These are phyloP conservation scores for Stenchaetothrips biformis DNA, from an alignment of 2,888 invertebrate genomes.

Conservation along the genomic window DNA sequence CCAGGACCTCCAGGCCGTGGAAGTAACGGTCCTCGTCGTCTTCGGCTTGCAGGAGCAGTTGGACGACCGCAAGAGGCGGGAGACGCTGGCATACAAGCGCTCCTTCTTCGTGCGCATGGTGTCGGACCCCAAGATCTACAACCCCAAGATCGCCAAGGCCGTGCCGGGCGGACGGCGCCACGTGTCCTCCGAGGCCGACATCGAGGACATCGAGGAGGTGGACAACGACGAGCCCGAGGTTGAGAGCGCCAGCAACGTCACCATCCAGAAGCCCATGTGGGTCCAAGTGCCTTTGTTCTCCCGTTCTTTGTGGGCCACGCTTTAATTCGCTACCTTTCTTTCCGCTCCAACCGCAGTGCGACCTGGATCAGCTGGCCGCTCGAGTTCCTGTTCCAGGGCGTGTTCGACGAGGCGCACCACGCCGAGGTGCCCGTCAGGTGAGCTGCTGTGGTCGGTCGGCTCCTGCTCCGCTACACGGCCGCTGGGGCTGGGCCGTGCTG, in stretches of 20 bases:
- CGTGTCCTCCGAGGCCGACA: slow-evolving; percentile 44
- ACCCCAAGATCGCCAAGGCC: slow-evolving; percentile 80
- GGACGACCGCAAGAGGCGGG: slow-evolving; percentile 71
- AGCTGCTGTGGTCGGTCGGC: slow-evolving; percentile 36
- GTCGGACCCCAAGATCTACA: slow-evolving; percentile 93
- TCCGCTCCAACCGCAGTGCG: slow-evolving; percentile 50
- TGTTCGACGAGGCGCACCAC: slow-evolving; percentile 58
- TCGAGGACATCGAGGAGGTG: slow-evolving; percentile 39
- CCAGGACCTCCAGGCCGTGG: too few relatives aligned
- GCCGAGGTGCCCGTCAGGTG: slow-evolving; percentile 78
- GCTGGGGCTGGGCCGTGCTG: neutral
- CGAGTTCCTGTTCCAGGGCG: slow-evolving; percentile 79
- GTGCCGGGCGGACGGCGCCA: slow-evolving; percentile 58
- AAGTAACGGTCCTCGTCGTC: too few relatives aligned
- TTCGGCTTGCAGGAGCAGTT: slow-evolving; percentile 50
- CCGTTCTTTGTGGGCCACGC: neutral
- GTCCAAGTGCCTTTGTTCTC: slow-evolving; percentile 39
- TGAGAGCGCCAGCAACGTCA: slow-evolving; percentile 44
- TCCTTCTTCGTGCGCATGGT: slow-evolving; percentile 98
- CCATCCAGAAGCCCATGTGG: slow-evolving; percentile 48
- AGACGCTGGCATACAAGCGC: slow-evolving; percentile 81
- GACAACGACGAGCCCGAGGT: slow-evolving; percentile 44
- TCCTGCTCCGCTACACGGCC: neutral
- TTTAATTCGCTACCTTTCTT: neutral
- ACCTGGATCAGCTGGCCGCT: slow-evolving; percentile 93